Percentiles rank a stretch among this genome's conserved stretches.
These are phyloP conservation scores for Scelioninae gen. 2 DNA, from an alignment of 2,888 invertebrate species.

Conservation along the genomic window DNA sequence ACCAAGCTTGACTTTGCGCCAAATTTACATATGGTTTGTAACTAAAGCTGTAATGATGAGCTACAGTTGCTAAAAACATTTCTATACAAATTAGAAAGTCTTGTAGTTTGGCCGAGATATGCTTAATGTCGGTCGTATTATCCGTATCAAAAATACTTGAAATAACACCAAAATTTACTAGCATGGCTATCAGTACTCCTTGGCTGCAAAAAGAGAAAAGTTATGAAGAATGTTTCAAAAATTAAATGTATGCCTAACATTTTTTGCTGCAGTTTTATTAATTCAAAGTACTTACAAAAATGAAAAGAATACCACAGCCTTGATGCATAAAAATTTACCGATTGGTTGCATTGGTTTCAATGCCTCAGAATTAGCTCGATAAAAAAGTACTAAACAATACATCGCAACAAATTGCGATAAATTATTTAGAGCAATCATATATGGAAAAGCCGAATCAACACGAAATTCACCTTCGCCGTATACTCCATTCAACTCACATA, in stretches of 20 bases:
- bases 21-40: conserved; percentile 87
- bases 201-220: conserved; percentile 81
- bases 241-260: too few relatives aligned
- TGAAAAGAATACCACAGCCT: conserved; percentile 97
- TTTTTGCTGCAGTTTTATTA: too few relatives aligned
- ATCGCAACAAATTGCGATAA: conserved; percentile 96
- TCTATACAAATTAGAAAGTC: conserved; percentile 98
- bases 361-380: conserved; percentile 90
- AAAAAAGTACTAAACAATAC: conserved; percentile 96
- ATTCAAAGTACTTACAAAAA: conserved; percentile 88
- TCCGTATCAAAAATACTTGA: conserved; percentile 84
- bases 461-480: conserved; percentile 95
- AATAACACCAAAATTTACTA: conserved; percentile 90
- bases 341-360: conserved; percentile 94
- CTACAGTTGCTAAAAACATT: conserved; percentile 97
- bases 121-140: conserved; percentile 81
- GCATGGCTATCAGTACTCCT: conserved; percentile 90
- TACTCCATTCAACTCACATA: conserved; percentile 89
- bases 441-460: conserved; percentile 90
- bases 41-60: conserved; percentile 97
- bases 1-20: conserved; percentile 74
- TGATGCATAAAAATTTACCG: conserved; percentile 96
- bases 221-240: neutral
- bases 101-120: conserved; percentile 89
- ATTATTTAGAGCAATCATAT: conserved; percentile 92